Evolutionary conservation across 2,797 vertebrate genomes (phyloP).

Genomic region (Spinus olivaceus): DNA sequence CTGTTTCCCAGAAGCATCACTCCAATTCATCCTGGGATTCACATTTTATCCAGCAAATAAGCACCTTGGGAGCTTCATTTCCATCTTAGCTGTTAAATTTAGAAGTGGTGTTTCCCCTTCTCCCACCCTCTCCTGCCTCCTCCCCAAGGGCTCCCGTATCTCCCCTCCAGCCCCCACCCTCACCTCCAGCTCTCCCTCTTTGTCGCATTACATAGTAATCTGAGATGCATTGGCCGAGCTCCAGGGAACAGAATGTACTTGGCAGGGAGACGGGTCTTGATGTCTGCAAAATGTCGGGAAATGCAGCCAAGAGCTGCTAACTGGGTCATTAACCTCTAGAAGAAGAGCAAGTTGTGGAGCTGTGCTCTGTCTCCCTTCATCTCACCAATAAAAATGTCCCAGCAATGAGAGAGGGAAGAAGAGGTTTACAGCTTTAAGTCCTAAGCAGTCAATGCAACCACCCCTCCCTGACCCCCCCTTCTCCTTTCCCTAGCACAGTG

Average conservation of each 20-base stretch:
- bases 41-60: constrained; percentile 18
- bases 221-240: constrained; percentile 79
- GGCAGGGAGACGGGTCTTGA: constrained; percentile 79
- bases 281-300: constrained; percentile 85
- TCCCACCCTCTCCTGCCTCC: constrained; percentile 39
- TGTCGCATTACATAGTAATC: constrained; percentile 84
- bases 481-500: neutral
- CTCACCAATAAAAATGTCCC: constrained; percentile 76
- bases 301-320: constrained; percentile 84
- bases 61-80: constrained; percentile 49
- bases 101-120: constrained; percentile 63
- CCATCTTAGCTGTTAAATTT: constrained; percentile 61
- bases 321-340: constrained; percentile 85
- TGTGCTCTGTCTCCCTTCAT: constrained; percentile 75
- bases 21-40: constrained; percentile 45
- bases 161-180: constrained; percentile 51
- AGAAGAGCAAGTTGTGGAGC: constrained; percentile 78
- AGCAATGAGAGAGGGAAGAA: constrained; percentile 52
- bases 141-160: neutral
- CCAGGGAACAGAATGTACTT: constrained; percentile 87
- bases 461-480: constrained; percentile 35
- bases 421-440: constrained; percentile 72
- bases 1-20: constrained; percentile 62
- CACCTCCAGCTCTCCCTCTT: constrained; percentile 77
- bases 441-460: constrained; percentile 64